Evolutionary conservation across 2,113 vertebrate species (phyloP).

Genomic region (Beaufortia kweichowensis): DNA sequence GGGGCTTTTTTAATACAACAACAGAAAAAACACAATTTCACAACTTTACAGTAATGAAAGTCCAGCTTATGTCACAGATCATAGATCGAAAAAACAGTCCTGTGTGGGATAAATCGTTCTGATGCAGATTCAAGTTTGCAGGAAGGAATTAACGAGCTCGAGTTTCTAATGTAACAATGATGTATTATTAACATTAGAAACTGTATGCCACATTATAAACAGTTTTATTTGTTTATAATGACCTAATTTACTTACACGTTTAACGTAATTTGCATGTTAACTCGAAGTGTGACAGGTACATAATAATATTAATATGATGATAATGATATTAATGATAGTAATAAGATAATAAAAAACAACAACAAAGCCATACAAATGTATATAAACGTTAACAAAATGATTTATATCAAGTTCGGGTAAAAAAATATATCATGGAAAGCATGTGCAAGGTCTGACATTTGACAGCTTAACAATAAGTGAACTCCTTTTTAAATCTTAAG

Average conservation of each 20-base stretch:
- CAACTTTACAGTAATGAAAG: background rate
- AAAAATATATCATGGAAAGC: background rate
- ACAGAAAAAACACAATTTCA: background rate
- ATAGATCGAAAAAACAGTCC: background rate
- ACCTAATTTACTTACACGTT: too few species aligned
- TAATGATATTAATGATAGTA: too few species aligned
- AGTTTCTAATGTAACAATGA: background rate
- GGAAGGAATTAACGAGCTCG: background rate
- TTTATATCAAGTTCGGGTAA: background rate
- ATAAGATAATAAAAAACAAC: too few species aligned
- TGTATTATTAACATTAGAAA: too few species aligned
- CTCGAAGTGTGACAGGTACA: too few species aligned
- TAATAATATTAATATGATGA: too few species aligned
- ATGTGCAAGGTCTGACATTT: slow-evolving; percentile 9
- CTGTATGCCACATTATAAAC: too few species aligned
- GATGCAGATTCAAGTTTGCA: background rate
- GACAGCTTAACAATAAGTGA: slow-evolving; percentile 1
- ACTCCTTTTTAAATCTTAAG: background rate
- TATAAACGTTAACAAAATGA: too few species aligned
- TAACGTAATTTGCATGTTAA: too few species aligned
- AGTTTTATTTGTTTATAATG: too few species aligned
- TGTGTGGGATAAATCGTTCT: background rate
- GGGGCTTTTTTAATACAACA: background rate
- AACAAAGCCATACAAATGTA: too few species aligned
- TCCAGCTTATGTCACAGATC: background rate